Base-by-base conservation (phyloP, 2,797 vertebrate species). In the Etheostoma perlongum region DNA sequence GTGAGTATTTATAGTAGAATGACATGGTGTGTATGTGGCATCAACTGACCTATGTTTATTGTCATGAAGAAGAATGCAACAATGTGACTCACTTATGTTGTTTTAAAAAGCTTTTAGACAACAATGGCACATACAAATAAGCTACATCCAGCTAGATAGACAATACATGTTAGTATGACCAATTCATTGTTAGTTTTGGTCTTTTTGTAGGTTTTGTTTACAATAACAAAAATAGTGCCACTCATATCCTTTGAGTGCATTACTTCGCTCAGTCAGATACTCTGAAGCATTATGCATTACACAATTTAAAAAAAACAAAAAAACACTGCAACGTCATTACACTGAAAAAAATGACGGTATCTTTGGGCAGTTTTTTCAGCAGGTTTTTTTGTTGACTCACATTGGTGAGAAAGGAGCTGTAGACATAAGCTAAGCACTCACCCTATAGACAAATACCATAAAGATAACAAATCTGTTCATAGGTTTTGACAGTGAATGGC, bases 401-500 rank as follows among this genome's bases (percentile, higher is more conserved):
- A 33, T 6, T 13, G 13, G 19, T 48, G 25, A 69, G 61, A 81
- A 60, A 72, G 58, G 19, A 76, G 60, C 72, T 65, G 59, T 60
- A 60, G 40, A 55, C 46, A 44, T 1, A 64, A 65, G 57, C 57
- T 25, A 18, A 71, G 57, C 57, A 8, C 62, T 72, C 30, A 30
- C 47, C 49, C 66, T 60, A 23, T 66, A 65, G 82, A 82, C 82
- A 76, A 81, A 63, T 30, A 69, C 44, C 72, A 79, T 87, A 84
- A 86, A 90, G 83, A 90, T 64, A 82, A 85, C 15, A 84, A 42
- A 46, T 47, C 59, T 63, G 65, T 13, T 78, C 63, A 89, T 51
- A 54, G 64, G 23, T 36, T 82, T 36, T 64, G 85, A 92, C 81
- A 62, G 88, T 72, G 82, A 90, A 94, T 86, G 92, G 75, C 81